Evolutionary conservation across 2,888 invertebrate species (phyloP), one percentile per base, ranked within the genome.

Genomic region (Erynnis tages): DNA sequence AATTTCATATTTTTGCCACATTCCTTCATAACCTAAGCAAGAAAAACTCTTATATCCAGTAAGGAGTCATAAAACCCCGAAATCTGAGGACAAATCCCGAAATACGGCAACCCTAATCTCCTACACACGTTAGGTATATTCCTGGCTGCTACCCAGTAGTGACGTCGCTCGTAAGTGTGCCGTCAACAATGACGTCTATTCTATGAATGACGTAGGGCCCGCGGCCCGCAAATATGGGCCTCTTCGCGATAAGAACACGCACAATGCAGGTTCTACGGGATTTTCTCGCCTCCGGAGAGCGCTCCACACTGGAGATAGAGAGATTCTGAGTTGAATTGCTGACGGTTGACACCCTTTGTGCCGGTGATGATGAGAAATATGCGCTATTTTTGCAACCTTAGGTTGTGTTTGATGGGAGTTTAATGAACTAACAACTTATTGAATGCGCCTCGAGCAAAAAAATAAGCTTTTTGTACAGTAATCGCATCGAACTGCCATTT

Each of bases 201-300:
- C n/a, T n/a, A 13, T 21, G 38, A 47, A 44, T 11, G 35, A 37
- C 27, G 30, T 27, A 27, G 16, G 27, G 40, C 48, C 23, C 40
- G 30, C 1, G 48, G 48, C 40, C 32, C 16, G 40, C 19, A 47
- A 30, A 41, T 17, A 34, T 34, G 25, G 8, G 1, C 13, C 40
- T 25, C 49, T 40, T 40, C 30, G 32, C 21, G 38, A 48, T 48
- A 48, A 48, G 48, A 48, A 23, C 30, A 19, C 35, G 46, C 19
- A 21, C 40, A 34, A 41, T 34, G 25, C 13, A 32, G 8, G 16
- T 7, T 16, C 32, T 23, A 16, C 30, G 23, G 41, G n/a, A n/a
- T 38, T 48, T 38, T 38, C 38, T 38, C 38, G 48, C 48, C 14
- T 7, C 7, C 8, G 10, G 44, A 45, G 34, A 23, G 45, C 2